Evolutionary conservation across 2,888 invertebrate species (phyloP).

Genomic region (Parnassius glacialis): DNA sequence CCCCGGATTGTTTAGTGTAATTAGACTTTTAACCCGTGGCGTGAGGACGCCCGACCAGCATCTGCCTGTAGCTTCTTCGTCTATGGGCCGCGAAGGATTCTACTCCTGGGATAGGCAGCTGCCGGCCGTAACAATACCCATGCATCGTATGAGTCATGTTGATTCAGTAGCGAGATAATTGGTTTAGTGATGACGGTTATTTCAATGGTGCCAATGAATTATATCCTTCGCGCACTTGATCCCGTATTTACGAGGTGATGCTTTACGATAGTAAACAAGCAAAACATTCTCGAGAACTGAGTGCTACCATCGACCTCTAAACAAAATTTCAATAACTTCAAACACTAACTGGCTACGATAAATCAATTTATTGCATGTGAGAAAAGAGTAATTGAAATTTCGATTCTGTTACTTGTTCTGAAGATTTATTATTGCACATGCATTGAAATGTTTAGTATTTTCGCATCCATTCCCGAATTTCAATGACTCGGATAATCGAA

Average conservation of each 20-base stretch:
- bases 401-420: not conserved
- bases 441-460: constrained; percentile 3
- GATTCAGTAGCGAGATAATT: constrained; percentile 12
- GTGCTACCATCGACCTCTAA: constrained; percentile 16
- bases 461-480: constrained; percentile 6
- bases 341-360: constrained; percentile 14
- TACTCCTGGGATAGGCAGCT: no score
- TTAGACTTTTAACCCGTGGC: no score
- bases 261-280: constrained; percentile 20
- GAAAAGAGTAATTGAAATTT: not conserved
- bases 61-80: no score
- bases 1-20: no score
- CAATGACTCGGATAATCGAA: constrained; percentile 4
- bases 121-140: no score
- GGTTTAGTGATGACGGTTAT: constrained; percentile 13
- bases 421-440: not conserved
- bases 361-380: constrained; percentile 4
- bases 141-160: constrained; percentile 13
- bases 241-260: constrained; percentile 13
- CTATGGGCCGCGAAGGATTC: no score
- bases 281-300: constrained; percentile 8
- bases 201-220: constrained; percentile 22
- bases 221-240: constrained; percentile 19
- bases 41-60: no score
- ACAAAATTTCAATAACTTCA: constrained; percentile 16